Evolutionary conservation across 2,888 invertebrate species (phyloP).

Genomic region (Agrilus mali): DNA sequence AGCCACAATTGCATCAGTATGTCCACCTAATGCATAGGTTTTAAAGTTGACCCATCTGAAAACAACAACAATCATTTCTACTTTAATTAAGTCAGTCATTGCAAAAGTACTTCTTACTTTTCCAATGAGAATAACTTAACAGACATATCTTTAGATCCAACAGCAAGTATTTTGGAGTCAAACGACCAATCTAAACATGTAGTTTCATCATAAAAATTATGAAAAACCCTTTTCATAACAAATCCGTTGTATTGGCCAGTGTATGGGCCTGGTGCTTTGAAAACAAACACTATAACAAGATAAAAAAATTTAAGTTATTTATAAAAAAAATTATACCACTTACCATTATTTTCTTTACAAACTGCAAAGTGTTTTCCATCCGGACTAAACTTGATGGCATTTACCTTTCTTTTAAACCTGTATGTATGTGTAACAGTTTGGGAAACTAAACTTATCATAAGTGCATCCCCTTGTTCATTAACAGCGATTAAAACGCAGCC

Average conservation of each 20-base stretch:
- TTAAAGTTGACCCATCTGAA: conserved; percentile 53
- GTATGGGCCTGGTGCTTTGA: conserved; percentile 70
- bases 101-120: conserved; percentile 31
- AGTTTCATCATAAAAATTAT: conserved; percentile 71
- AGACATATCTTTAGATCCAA: conserved; percentile 84
- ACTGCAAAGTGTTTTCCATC: conserved; percentile 89
- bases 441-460: conserved; percentile 75
- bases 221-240: conserved; percentile 68
- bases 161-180: conserved; percentile 81
- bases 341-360: conserved; percentile 72
- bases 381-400: conserved; percentile 79
- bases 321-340: conserved; percentile 8
- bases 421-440: conserved; percentile 72
- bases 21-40: conserved; percentile 66
- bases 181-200: conserved; percentile 85
- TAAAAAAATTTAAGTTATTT: background rate
- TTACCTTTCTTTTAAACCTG: conserved; percentile 66
- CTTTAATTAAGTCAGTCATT: too few relatives aligned
- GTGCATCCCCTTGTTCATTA: conserved; percentile 80
- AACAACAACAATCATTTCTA: conserved; percentile 3
- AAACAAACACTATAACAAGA: conserved; percentile 60
- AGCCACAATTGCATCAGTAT: conserved; percentile 71
- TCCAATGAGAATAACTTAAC: conserved; percentile 70
- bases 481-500: conserved; percentile 74
- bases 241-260: conserved; percentile 82